Evolutionary conservation across 2,113 vertebrate genomes (phyloP).

Genomic region (Cyanoderma ruficeps): DNA sequence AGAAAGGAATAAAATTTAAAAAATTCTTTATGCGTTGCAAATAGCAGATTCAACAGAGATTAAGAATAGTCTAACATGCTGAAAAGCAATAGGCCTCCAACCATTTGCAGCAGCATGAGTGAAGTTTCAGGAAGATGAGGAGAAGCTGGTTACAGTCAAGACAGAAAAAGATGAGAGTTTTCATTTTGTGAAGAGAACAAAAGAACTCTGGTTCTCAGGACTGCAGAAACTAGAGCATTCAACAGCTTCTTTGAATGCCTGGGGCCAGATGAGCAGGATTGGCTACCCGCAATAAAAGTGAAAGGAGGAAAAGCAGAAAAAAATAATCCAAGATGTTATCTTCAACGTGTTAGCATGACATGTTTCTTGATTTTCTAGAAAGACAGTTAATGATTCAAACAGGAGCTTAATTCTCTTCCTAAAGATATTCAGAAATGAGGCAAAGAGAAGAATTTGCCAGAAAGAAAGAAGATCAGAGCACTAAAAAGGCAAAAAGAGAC

Average conservation of each 20-base stretch:
- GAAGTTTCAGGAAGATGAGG: neutral
- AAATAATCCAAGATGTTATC: neutral
- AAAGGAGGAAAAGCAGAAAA: neutral
- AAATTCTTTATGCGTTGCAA: neutral
- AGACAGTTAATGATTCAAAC: neutral
- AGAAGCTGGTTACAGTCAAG: neutral
- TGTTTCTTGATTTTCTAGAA: neutral
- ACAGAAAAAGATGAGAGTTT: neutral
- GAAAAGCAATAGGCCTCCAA: neutral
- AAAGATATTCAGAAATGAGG: neutral
- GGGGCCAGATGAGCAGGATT: neutral
- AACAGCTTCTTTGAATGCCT: neutral
- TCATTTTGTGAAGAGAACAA: neutral
- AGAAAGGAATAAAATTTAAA: neutral
- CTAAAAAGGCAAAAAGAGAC: neutral
- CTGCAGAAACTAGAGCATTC: neutral
- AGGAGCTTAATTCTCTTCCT: neutral
- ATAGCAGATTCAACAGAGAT: neutral
- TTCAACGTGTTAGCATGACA: neutral
- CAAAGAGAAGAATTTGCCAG: neutral
- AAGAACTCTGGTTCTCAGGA: neutral
- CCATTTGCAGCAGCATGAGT: neutral
- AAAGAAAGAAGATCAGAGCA: neutral
- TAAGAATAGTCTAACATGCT: neutral
- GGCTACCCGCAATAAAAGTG: neutral